phyloP scores from a whole-genome alignment of 2,888 invertebrate species.

The Lamellibrachia satsuma region DNA sequence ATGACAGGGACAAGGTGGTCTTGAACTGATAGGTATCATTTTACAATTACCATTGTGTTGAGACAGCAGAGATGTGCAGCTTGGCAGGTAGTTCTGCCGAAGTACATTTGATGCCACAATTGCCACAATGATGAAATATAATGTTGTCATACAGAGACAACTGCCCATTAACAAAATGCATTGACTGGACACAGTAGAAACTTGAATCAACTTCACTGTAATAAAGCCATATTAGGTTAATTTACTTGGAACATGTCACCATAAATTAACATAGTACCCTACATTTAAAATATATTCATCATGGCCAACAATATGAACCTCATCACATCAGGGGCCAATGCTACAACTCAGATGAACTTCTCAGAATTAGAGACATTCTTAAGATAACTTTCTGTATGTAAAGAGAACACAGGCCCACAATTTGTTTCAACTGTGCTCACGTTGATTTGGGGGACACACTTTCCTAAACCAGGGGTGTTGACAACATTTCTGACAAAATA shows the following conservation, averaged over 20 bases:
- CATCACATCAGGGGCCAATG: no score
- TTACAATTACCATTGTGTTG: constrained; percentile 5
- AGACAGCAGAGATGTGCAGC: not conserved
- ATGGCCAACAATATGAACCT: no score
- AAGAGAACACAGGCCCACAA: no score
- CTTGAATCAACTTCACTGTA: not conserved
- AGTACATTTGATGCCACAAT: not conserved
- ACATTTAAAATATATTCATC: no score
- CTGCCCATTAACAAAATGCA: not conserved
- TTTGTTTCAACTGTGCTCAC: no score
- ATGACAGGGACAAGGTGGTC: not conserved
- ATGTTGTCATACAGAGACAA: not conserved
- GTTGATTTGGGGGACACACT: no score
- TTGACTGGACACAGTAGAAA: not conserved
- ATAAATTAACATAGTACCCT: no score
- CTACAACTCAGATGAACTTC: no score
- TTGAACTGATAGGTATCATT: not conserved
- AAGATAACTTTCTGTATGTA: no score
- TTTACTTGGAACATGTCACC: not conserved
- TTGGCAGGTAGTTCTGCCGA: not conserved
- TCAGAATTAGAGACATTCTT: no score
- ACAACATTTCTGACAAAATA: no score
- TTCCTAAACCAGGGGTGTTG: no score
- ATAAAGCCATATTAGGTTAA: not conserved
- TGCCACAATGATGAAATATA: not conserved